These are phyloP conservation scores for Sphyrna mokarran DNA, from an alignment of 2,113 vertebrate species.

Conservation along the genomic window DNA sequence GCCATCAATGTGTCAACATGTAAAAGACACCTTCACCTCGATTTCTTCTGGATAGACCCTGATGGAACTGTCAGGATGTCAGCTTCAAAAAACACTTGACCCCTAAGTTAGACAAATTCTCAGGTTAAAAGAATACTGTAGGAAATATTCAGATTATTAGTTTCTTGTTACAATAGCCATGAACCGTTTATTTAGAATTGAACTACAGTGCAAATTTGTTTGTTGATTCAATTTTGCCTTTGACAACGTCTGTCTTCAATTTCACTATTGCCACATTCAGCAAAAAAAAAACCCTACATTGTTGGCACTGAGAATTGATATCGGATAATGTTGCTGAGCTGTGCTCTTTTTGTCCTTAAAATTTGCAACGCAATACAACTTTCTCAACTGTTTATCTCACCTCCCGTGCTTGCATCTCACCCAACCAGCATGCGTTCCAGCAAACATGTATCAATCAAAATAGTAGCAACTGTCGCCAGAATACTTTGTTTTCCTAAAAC, in stretches of 20 bases:
- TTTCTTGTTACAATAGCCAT: not conserved
- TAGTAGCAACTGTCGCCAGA: not conserved
- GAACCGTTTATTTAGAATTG: not conserved
- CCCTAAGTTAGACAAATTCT: not conserved
- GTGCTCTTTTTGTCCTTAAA: not conserved
- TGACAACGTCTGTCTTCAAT: not conserved
- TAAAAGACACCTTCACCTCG: not conserved
- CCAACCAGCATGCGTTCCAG: not conserved
- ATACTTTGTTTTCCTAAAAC: not conserved
- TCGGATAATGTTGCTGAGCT: not conserved
- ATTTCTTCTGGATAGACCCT: not conserved
- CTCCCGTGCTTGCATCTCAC: not conserved
- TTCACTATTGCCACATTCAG: not conserved
- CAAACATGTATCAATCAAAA: not conserved
- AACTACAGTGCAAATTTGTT: not conserved
- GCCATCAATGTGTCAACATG: not conserved
- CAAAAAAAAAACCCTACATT: not conserved
- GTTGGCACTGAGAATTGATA: not conserved
- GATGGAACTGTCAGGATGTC: no score
- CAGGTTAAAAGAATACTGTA: not conserved
- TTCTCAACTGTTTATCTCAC: not conserved
- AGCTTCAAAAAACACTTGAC: not conserved
- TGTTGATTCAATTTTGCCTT: not conserved
- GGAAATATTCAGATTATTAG: not conserved
- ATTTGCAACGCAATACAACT: not conserved